Percentiles rank a stretch among this genome's conserved stretches.
phyloP scores from a whole-genome alignment of 1,140 invertebrate species.

The Drosophila teissieri region DNA sequence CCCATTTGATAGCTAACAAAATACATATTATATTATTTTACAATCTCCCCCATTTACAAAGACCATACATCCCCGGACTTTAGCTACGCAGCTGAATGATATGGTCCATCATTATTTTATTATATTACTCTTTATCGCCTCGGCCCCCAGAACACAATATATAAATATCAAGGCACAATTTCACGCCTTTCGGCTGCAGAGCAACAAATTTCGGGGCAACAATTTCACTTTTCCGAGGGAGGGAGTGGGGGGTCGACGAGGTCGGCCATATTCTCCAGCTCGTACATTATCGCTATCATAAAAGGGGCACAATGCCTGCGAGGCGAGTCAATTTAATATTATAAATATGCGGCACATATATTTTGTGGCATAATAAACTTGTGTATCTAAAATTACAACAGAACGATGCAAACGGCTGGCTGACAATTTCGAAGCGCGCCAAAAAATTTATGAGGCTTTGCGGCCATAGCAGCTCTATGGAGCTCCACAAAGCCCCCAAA shows the following conservation, averaged over 20 bases:
- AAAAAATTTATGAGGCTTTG: conserved; percentile 74
- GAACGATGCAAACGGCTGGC: conserved; percentile 51
- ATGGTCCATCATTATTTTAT: conserved; percentile 41
- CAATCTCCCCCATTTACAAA: not conserved
- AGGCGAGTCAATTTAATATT: conserved; percentile 76
- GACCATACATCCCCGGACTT: conserved; percentile 16
- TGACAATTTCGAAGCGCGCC: conserved; percentile 73
- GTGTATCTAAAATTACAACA: conserved; percentile 80
- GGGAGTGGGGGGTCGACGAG: conserved; percentile 24
- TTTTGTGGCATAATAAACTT: conserved; percentile 82
- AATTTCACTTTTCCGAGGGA: conserved; percentile 8
- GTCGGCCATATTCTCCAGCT: conserved; percentile 16
- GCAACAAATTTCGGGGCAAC: conserved; percentile 50
- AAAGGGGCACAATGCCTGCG: conserved; percentile 33
- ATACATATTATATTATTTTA: not conserved
- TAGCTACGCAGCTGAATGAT: conserved; percentile 14
- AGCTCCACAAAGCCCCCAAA: not conserved
- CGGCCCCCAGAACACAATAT: conserved; percentile 31
- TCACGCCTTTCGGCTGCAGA: conserved; percentile 57
- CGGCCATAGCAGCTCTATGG: conserved; percentile 20
- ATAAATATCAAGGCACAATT: conserved; percentile 55
- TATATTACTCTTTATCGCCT: conserved; percentile 47
- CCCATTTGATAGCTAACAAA: not conserved
- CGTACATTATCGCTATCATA: conserved; percentile 71
- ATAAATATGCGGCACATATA: conserved; percentile 77